These are phyloP conservation scores for Pelochelys cantorii DNA, from an alignment of 2,797 vertebrate genomes.

Conservation along the genomic window DNA sequence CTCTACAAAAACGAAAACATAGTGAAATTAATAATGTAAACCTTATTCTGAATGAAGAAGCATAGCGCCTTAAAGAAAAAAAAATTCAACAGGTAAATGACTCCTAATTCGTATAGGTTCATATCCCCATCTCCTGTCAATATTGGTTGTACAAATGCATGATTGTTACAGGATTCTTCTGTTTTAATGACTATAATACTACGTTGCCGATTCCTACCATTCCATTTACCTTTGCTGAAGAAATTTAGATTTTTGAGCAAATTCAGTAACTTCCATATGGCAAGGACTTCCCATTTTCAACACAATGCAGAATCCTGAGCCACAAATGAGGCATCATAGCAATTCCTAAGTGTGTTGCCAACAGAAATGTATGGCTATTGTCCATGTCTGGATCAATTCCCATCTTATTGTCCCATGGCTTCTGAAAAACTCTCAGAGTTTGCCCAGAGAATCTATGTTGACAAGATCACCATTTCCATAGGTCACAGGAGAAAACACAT, in stretches of 20 bases:
- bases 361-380: rapidly evolving
- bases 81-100: not conserved
- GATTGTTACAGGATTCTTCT: not conserved
- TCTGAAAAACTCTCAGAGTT: not conserved
- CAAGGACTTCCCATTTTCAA: not conserved
- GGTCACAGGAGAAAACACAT: too few species aligned
- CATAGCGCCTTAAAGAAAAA: not conserved
- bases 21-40: not conserved
- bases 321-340: not conserved
- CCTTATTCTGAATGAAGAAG: not conserved
- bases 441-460: too few species aligned
- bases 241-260: not conserved
- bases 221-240: not conserved
- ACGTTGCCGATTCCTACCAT: not conserved
- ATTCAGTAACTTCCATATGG: not conserved
- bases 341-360: not conserved
- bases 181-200: not conserved
- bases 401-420: not conserved
- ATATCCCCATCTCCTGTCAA: not conserved
- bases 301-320: not conserved
- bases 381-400: not conserved
- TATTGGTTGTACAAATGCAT: not conserved
- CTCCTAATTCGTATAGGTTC: not conserved
- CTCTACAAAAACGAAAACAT: not conserved
- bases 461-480: too few species aligned